Evolutionary conservation across 2,797 vertebrate genomes (phyloP), one percentile per base, ranked within the genome.

Genomic region (Sphenopsis melanotis): DNA sequence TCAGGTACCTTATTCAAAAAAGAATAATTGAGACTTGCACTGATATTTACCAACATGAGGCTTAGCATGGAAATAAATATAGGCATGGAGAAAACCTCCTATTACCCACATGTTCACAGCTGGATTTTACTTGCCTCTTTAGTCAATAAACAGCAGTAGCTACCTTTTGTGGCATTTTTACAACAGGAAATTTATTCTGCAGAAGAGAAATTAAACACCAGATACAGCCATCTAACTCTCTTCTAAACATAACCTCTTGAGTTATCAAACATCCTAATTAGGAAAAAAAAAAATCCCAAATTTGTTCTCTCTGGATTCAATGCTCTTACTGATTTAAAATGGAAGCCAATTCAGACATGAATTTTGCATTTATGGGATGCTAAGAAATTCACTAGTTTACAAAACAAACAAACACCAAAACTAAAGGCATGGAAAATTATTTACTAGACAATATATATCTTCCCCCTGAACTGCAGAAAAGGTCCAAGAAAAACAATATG

Each of bases 141-240:
- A 95, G 96, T 97, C 95, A 96, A 92, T 95, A 97, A 97, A 93
- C 95, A 97, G 90, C 87, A 95, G 90, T 95, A 97, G 81, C 93
- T 83, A 95, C 82, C 90, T 95, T 96, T 95, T 97, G 94, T 79
- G 93, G 93, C 94, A 95, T 87, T 96, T 97, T 96, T 95, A 94
- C 75, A 97, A 90, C 71, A 87, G 76, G 86, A 95, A 94, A 97
- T 92, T 85, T 92, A 95, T 93, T 95, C 75, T 79, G 70, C 82
- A 94, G 77, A 89, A 81, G 46, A 87, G 47, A 95, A 90, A 94
- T 95, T 94, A 91, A 93, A 86, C 84, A 93, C 71, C 64, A 60
- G 79, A 93, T 60, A 87, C 55, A 90, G 60, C 36, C 39, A 88
- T 74, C 91, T 83, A 83, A 79, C 42, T 53, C 89, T 79, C n/a